Evolutionary conservation across 2,797 vertebrate species (phyloP).

Genomic region (Enteromius unitaeniatus): DNA sequence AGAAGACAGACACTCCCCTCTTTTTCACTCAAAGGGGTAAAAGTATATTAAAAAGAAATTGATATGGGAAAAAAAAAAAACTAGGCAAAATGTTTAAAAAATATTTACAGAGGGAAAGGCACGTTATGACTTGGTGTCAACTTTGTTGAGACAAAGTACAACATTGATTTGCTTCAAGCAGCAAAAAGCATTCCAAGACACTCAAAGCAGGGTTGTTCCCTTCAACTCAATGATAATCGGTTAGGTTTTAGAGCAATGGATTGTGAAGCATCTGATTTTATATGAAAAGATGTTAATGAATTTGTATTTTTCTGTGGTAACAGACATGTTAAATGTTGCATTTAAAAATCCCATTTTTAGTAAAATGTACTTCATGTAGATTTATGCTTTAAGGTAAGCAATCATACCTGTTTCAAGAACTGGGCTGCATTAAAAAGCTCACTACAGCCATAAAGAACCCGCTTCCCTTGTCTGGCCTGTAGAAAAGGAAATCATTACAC

Average conservation of each 20-base stretch:
- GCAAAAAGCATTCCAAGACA: slow-evolving; percentile 58
- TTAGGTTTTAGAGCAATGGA: slow-evolving; percentile 11
- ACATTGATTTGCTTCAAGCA: slow-evolving; percentile 39
- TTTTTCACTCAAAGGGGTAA: slow-evolving; percentile 19
- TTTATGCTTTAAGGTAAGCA: neutral
- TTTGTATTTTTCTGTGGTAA: neutral
- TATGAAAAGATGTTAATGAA: slow-evolving; percentile 6
- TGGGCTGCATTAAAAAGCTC: slow-evolving; percentile 94
- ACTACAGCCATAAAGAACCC: slow-evolving; percentile 96
- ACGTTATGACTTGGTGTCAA: slow-evolving; percentile 57
- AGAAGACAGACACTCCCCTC: neutral
- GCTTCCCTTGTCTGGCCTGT: slow-evolving; percentile 91
- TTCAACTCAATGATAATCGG: slow-evolving; percentile 6
- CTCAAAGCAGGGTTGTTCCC: slow-evolving; percentile 34
- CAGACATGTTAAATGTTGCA: neutral
- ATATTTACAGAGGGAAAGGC: slow-evolving; percentile 55
- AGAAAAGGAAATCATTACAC: slow-evolving; percentile 44
- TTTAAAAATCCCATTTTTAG: neutral
- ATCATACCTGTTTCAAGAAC: slow-evolving; percentile 93
- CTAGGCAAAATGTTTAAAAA: slow-evolving; percentile 48
- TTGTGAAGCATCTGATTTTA: slow-evolving; percentile 18
- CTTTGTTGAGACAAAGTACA: slow-evolving; percentile 53
- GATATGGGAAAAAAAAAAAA: slow-evolving; percentile 36
- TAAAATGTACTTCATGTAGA: neutral
- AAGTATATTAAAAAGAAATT: slow-evolving; percentile 34